Base-by-base conservation (phyloP, 92 coral and sea anemone genomes). In the Anthopleura xanthogrammica region DNA sequence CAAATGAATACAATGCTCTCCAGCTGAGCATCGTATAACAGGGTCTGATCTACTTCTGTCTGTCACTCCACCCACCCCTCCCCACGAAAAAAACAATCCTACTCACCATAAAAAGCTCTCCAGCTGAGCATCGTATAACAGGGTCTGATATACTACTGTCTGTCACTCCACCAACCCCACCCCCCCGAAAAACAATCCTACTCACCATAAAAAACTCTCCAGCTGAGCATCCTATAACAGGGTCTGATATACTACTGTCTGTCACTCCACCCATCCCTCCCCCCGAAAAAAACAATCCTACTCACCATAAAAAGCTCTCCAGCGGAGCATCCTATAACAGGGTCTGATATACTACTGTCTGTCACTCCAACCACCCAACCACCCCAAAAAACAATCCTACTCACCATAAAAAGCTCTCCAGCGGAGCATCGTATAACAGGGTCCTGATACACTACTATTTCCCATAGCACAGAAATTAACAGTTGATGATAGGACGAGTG, bases 401-500 rank as follows among this genome's bases (percentile, higher is more conserved):
- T 76, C 41, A 83, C 82, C 80, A 87, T 94, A 78, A 95, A 91
- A 17, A 96, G 83, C 9, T 95, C 95, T 5, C 98, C 98, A 1
- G 98, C 98, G n/a, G 92, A 90, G 79, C 98, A 90, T 54, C 99
- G 92, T 16, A 96, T 92, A 57, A 72, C 83, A 5, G 97, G 90
- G 7, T 90, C 96, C 9, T 93, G 88, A 76, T 96, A 93, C 8
- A 90, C 95, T 4, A 96, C 97, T 77, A 96, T 93, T 40, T 92
- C 98, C 99, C 99, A 96, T 52, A 96, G 72, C 36, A 95, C 98
- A 50, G 93, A 93, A 64, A 96, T 92, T 62, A 96, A 78, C 24
- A 94, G 88, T 77, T 96, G 93, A 83, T 93, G 98, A 79, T 90
- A 94, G 0, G 93, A 79, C 0, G 93, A 82, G 52, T 87, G 83